Evolutionary conservation across 2,797 vertebrate species (phyloP).

Genomic region (Cossypha caffra): DNA sequence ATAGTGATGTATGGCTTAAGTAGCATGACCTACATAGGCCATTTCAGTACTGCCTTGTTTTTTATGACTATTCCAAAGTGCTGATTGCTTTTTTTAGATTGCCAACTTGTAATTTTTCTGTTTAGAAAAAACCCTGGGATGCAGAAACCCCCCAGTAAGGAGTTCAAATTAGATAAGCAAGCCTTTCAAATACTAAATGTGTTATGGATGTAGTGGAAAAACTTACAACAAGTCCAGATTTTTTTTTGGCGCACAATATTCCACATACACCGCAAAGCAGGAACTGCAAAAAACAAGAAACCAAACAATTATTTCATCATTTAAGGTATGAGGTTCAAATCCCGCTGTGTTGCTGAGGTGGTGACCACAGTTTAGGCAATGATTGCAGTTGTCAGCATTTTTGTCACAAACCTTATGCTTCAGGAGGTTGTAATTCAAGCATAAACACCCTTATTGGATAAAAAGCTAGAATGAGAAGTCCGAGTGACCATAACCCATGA

Average conservation of each 20-base stretch:
- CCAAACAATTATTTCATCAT: constrained; percentile 45
- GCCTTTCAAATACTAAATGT: constrained; percentile 8
- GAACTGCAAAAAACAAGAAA: constrained; percentile 82
- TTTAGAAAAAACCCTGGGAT: neutral
- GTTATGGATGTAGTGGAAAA: constrained; percentile 30
- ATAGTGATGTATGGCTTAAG: neutral
- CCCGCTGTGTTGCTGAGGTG: neutral
- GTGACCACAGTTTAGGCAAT: neutral
- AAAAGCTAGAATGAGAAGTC: neutral
- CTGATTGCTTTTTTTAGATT: neutral
- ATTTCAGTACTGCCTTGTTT: neutral
- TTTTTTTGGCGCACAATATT: constrained; percentile 94
- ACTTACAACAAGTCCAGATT: constrained; percentile 97
- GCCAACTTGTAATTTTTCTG: neutral
- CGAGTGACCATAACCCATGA: neutral
- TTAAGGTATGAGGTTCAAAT: neutral
- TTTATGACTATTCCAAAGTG: neutral
- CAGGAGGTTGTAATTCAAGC: neutral
- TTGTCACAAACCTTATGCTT: constrained; percentile 20
- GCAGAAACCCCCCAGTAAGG: neutral
- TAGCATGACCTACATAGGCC: neutral
- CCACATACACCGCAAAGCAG: constrained; percentile 95
- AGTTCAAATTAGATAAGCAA: neutral
- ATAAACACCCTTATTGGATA: neutral
- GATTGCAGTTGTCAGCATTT: neutral